Evolutionary conservation across 2,797 vertebrate species (phyloP).

Genomic region (Scarus forsteni): DNA sequence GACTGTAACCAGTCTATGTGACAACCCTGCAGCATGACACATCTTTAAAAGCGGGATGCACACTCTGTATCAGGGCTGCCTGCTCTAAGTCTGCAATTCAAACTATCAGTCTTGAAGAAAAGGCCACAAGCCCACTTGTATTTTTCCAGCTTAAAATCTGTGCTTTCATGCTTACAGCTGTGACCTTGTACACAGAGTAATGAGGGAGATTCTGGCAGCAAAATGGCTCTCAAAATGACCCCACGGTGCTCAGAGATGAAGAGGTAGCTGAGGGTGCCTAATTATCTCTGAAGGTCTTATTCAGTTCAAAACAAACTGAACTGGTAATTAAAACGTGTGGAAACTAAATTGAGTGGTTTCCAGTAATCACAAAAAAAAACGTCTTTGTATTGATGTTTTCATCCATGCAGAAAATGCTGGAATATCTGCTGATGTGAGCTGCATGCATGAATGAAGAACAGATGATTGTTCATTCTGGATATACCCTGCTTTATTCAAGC

Average conservation of each 20-base stretch:
- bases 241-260: neutral
- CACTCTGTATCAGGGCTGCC: neutral
- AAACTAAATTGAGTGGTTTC: neutral
- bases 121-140: no score
- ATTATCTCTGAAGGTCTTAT: neutral
- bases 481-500: no score
- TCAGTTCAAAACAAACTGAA: neutral
- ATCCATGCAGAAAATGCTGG: no score
- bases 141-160: neutral
- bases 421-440: no score
- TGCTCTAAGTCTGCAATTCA: neutral
- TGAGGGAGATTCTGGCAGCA: neutral
- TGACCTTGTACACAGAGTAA: neutral
- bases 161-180: neutral
- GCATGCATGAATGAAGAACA: no score
- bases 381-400: neutral
- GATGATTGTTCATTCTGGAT: no score
- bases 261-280: neutral
- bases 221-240: neutral
- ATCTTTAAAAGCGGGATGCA: neutral
- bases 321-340: neutral
- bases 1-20: neutral
- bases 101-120: neutral
- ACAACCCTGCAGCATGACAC: slow-evolving; percentile 6
- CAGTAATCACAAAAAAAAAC: neutral